Evolutionary conservation across 35 echinoderm and acorn worm genomes (phyloP), one percentile per base, ranked within the genome.

Genomic region (Chiridota heheva): DNA sequence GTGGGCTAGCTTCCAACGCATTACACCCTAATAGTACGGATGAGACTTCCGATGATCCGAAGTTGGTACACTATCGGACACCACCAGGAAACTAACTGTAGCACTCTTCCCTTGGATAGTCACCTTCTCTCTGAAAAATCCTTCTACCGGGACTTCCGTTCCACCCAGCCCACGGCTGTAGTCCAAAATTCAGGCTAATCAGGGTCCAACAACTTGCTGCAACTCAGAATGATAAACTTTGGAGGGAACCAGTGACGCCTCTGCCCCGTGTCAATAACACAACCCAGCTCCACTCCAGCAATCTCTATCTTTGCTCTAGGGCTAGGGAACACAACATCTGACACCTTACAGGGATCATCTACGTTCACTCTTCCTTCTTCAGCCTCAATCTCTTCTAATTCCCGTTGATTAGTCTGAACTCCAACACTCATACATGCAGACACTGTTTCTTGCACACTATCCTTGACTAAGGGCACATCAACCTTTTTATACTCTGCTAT

Each of bases 21-120:
- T 82, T 82, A 34, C 78, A 82, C 1, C 78, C 37, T 33, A 82
- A 34, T 17, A 82, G 24, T 8, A 82, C 25, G n/a, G n/a, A n/a
- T n/a, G n/a, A n/a, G n/a, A n/a, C 60, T 35, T 18, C 12, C 60
- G 12, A n/a, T 44, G 30, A 26, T 47, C 42, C 10, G 36, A 27
- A 16, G 42, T 37, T n/a, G n/a, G n/a, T 1, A 40, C 4, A 41
- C 46, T 31, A 24, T 31, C 16, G 5, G 39, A 41, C 10, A 42
- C 36, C n/a, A 82, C 61, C 44, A 82, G 30, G 59, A 82, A 82
- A 16, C 78, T 45, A 1, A 38, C 78, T 20, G 22, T 41, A 1
- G 30, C 39, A 20, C 59, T 44, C 18, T 45, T 64, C 44, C 61
- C 59, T 36, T 67, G 10, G 38, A 68, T 68, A 1, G 59, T 22